Evolutionary conservation across 1,140 invertebrate species (phyloP), one percentile per base, ranked within the genome.

Genomic region (Pantala flavescens): DNA sequence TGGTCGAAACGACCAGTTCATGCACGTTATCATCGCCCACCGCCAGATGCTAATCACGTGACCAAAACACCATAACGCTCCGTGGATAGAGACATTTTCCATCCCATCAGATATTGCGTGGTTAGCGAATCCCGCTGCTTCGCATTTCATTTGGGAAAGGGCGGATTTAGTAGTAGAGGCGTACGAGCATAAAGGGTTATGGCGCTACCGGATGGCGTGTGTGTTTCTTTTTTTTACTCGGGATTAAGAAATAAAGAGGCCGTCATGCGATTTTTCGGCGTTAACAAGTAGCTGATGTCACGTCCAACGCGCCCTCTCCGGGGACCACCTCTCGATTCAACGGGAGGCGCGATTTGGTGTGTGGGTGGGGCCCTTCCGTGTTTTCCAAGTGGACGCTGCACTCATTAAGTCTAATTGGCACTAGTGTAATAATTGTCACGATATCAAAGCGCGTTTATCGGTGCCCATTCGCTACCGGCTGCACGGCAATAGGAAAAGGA

Each of bases 11-110:
- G 49, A 63, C 14, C 49, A 21, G 49, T 63, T 63, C 49, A 63
- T 63, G 49, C 49, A 63, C 49, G 49, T 63, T 63, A 63, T 63
- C 49, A 63, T 63, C 49, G 14, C 49, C n/a, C 49, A 19, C 49
- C 49, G 5, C 1, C 16, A 63, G 49, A 16, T 21, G n/a, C 16
- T 63, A 63, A 63, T 63, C 49, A 63, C 49, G 49, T 63, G n/a
- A 63, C 49, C 49, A 21, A 63, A 63, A 63, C 49, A 63, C 49
- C 49, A 63, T 63, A 63, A 63, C 49, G 49, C 49, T 19, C 49
- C 49, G 49, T 63, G 49, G 49, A 63, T 63, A 63, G 49, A 63
- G 49, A 63, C 49, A 63, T 63, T 63, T 63, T 63, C 49, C 49
- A 63, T 63, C 49, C 49, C 49, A 63, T 63, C 49, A 63, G 49